Evolutionary conservation across 2,113 vertebrate genomes (phyloP), one percentile per base, ranked within the genome.

Genomic region (Neomonachus schauinslandi): DNA sequence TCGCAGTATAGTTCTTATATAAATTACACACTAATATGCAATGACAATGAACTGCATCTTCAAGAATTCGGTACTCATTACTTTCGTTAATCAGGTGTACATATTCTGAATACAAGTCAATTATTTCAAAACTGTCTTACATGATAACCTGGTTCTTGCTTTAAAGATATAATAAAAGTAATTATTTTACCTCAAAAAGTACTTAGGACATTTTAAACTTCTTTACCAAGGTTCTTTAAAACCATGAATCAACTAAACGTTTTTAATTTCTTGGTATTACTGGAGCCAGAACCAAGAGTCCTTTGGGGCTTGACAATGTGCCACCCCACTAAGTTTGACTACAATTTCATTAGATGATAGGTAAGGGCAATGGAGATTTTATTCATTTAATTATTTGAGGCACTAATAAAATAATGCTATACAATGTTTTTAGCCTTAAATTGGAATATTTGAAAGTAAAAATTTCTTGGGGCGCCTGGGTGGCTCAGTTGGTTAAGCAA

Each of bases 71-170:
- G 33, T 18, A 81, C 31, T 82, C 6, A 26, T 63, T 77, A 72
- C 24, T 97, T 86, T 51, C n/a, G 31, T 86, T 86, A 69, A 92
- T 61, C 5, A 22, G 28, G 5, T 72, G 10, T 92, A 69, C 22
- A 89, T 51, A 72, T 33, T 93, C 51, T 71, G 36, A 79, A 89
- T 65, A 72, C 1, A 97, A 72, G 18, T 51, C 67, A 84, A 39
- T 91, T 80, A 97, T 61, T 95, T 95, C 28, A 77, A 89, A 98
- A 96, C 7, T 93, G 4, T 87, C 49, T 89, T 28, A 86, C 0
- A 10, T 74, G 22, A 55, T 92, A 24, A 93, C 67, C 21, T 36
- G 86, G 31, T 28, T 74, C 49, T 85, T 85, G 28, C 19, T 77
- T 76, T 86, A 94, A 81, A 69, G 7, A 89, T 87, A 89, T 21